Conservation (phyloP, 2,797 vertebrate genomes). For the Pseudochaenichthys georgianus region DNA sequence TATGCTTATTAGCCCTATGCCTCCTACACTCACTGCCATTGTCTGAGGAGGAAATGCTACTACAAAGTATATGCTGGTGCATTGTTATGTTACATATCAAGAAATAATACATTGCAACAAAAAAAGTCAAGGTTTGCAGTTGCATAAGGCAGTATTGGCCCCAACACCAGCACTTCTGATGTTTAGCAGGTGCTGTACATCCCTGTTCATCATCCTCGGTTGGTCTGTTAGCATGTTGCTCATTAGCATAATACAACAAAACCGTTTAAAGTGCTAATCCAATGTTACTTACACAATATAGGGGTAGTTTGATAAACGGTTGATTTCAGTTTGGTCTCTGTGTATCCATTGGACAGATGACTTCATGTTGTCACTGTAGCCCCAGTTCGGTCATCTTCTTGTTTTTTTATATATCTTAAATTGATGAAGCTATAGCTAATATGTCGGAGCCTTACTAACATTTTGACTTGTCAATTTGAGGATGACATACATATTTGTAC, state of each 20-base stretch:
- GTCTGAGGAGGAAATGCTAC: not conserved
- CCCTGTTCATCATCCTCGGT: not conserved
- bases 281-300: too few species aligned
- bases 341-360: not conserved
- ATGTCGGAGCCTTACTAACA: not conserved
- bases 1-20: conserved; percentile 1
- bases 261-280: not conserved
- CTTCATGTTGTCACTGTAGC: too few species aligned
- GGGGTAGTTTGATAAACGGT: too few species aligned
- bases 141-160: not conserved
- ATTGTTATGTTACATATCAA: not conserved
- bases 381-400: too few species aligned
- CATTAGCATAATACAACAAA: not conserved
- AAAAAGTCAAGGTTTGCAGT: not conserved
- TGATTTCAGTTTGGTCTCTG: not conserved
- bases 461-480: not conserved
- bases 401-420: too few species aligned
- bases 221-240: not conserved
- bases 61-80: too few species aligned
- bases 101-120: not conserved
- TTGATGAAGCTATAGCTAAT: too few species aligned
- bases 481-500: not conserved
- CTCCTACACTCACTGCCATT: not conserved
- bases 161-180: not conserved
- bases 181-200: not conserved